Evolutionary conservation across 2,113 vertebrate genomes (phyloP).

Genomic region (Narcine bancroftii): DNA sequence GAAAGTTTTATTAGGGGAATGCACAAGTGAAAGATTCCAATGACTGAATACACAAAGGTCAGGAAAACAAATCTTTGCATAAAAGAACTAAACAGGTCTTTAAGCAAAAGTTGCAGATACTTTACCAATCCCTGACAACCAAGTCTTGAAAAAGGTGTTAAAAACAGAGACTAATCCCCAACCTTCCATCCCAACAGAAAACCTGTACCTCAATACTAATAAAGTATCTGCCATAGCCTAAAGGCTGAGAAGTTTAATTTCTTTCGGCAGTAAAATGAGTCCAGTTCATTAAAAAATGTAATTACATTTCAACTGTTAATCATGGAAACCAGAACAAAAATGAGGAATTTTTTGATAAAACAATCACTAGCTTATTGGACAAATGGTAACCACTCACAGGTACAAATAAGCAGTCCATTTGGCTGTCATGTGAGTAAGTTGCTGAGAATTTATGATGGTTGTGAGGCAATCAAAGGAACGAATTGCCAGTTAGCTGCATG

Average conservation of each 20-base stretch:
- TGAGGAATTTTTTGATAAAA: not conserved
- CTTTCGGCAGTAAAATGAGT: constrained; percentile 27
- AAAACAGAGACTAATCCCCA: constrained; percentile 33
- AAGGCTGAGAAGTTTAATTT: not conserved
- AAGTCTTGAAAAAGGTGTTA: constrained; percentile 29
- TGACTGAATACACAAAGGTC: constrained; percentile 24
- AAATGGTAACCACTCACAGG: constrained; percentile 17
- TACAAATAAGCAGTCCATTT: constrained; percentile 13
- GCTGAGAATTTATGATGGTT: not conserved
- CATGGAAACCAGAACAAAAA: not conserved
- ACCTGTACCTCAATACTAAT: constrained; percentile 21
- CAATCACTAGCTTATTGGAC: constrained; percentile 22
- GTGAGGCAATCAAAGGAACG: constrained; percentile 26
- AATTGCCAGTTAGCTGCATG: constrained; percentile 29
- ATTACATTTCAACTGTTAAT: constrained; percentile 23
- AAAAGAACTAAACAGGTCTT: constrained; percentile 29
- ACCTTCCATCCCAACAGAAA: constrained; percentile 32
- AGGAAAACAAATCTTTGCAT: constrained; percentile 6
- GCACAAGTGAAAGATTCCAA: constrained; percentile 28
- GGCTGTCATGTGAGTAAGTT: constrained; percentile 11
- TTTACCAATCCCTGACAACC: constrained; percentile 33
- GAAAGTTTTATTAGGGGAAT: constrained; percentile 28
- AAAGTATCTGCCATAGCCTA: constrained; percentile 10
- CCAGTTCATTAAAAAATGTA: constrained; percentile 29
- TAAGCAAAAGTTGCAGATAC: constrained; percentile 35